These are phyloP conservation scores for Cyprinus carpio DNA, from an alignment of 2,113 vertebrate species.

Conservation along the genomic window DNA sequence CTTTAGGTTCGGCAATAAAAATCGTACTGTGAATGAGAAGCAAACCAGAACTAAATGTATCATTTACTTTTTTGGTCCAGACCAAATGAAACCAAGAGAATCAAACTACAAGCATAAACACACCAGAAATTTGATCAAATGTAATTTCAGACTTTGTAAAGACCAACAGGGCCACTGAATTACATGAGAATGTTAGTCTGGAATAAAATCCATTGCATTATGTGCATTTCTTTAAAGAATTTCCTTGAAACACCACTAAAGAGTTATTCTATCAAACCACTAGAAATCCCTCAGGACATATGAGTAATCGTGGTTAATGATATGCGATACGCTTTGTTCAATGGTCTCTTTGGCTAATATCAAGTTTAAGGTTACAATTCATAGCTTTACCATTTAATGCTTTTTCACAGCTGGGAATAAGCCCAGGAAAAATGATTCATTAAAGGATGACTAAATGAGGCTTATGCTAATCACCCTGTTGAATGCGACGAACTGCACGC, in stretches of 20 bases:
- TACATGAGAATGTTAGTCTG: neutral
- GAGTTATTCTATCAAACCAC: slow-evolving; percentile 13
- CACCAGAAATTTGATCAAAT: too few relatives aligned
- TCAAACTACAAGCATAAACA: too few relatives aligned
- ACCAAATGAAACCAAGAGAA: too few relatives aligned
- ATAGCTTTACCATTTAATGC: slow-evolving; percentile 24
- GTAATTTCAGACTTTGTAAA: neutral
- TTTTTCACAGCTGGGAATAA: slow-evolving; percentile 15
- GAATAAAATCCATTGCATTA: neutral
- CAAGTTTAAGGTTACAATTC: slow-evolving; percentile 20
- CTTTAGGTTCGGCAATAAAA: neutral
- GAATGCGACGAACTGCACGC: slow-evolving; percentile 6
- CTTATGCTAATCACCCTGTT: slow-evolving; percentile 11
- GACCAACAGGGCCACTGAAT: neutral
- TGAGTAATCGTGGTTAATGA: slow-evolving; percentile 27
- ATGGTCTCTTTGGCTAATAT: slow-evolving; percentile 15
- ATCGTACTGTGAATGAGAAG: neutral
- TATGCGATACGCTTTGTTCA: slow-evolving; percentile 17
- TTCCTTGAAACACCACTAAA: slow-evolving; percentile 4
- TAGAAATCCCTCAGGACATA: slow-evolving; percentile 5
- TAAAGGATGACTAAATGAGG: slow-evolving; percentile 33
- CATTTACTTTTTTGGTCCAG: too few relatives aligned
- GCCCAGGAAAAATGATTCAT: slow-evolving; percentile 34
- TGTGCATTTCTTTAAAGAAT: neutral
- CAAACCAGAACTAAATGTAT: neutral